These are phyloP conservation scores for Anthoptus insignis DNA, from an alignment of 2,888 invertebrate species.

Conservation along the genomic window DNA sequence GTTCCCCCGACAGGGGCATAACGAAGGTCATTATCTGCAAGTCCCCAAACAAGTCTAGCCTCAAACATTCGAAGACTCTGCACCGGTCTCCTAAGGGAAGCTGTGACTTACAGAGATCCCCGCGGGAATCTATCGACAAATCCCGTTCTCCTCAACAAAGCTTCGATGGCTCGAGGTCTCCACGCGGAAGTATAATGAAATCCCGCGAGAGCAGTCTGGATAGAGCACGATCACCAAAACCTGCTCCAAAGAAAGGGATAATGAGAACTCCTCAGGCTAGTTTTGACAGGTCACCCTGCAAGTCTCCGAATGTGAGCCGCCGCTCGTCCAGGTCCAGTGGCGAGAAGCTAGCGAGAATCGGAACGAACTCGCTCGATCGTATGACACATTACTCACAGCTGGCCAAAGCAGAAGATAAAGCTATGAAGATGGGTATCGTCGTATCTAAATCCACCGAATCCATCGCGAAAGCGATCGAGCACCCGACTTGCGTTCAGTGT, in stretches of 20 bases:
- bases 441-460: constrained; percentile 86
- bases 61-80: constrained; percentile 74
- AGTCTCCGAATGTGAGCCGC: constrained; percentile 79
- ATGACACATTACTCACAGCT: constrained; percentile 82
- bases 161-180: constrained; percentile 82
- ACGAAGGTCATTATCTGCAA: constrained; percentile 84
- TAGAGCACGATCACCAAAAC: constrained; percentile 78
- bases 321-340: constrained; percentile 76
- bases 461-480: constrained; percentile 87
- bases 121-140: constrained; percentile 87
- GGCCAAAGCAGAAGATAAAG: constrained; percentile 82
- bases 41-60: constrained; percentile 81
- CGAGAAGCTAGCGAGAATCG: constrained; percentile 78
- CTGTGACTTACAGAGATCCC: constrained; percentile 81
- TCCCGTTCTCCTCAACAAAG: constrained; percentile 86
- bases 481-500: constrained; percentile 92
- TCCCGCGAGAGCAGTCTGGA: constrained; percentile 80
- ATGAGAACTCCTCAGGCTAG: constrained; percentile 84
- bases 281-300: constrained; percentile 79
- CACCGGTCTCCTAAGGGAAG: constrained; percentile 86
- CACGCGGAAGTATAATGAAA: constrained; percentile 82
- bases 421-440: constrained; percentile 85
- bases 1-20: constrained; percentile 76
- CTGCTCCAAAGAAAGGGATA: constrained; percentile 82
- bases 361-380: constrained; percentile 82